A percentile compares a stretch with the other conserved stretches of the same genome.
These are phyloP conservation scores for Coracias cyanogaster DNA, from an alignment of 2,797 vertebrate genomes.

Conservation along the genomic window DNA sequence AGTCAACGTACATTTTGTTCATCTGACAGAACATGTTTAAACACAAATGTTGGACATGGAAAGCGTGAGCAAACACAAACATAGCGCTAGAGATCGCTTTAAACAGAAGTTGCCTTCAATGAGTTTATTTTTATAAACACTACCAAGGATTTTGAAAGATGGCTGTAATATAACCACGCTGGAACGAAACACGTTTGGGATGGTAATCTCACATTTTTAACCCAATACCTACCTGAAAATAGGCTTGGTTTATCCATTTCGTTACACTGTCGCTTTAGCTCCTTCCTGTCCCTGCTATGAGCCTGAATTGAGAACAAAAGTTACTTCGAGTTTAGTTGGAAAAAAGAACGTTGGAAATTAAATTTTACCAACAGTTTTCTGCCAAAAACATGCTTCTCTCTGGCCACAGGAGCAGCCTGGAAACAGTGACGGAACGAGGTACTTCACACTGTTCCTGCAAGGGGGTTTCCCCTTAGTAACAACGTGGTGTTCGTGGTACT, in stretches of 20 bases:
- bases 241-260: not conserved
- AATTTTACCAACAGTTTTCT: not conserved
- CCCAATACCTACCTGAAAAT: not conserved
- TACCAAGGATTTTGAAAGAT: not conserved
- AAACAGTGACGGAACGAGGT: not conserved
- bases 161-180: not conserved
- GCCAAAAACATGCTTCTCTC: not conserved
- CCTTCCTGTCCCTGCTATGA: not conserved
- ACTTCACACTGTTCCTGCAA: not conserved
- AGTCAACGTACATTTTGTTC: not conserved
- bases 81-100: not conserved
- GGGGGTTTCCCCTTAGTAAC: not conserved
- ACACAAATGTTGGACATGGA: not conserved
- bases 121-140: conserved; percentile 14
- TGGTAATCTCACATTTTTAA: not conserved
- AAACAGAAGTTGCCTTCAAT: not conserved
- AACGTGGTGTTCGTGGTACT: not conserved
- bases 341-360: not conserved
- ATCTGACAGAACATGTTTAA: not conserved
- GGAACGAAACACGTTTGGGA: not conserved
- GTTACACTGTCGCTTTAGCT: not conserved
- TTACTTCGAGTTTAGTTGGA: not conserved
- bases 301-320: not conserved
- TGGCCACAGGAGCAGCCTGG: not conserved
- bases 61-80: not conserved